These are phyloP conservation scores for Blera fallax DNA, from an alignment of 2,888 invertebrate genomes.

Conservation along the genomic window DNA sequence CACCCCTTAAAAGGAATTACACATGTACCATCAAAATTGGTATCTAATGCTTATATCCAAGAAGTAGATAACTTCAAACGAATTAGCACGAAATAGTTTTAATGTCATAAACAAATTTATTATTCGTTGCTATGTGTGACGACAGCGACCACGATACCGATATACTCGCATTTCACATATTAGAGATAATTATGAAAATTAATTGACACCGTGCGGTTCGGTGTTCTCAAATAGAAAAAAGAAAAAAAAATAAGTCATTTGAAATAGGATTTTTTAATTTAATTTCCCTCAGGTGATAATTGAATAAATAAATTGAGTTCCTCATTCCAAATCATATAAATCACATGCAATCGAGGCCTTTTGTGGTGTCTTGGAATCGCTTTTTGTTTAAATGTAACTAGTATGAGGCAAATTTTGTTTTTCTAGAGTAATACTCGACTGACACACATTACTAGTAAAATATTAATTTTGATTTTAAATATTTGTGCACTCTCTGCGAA, in stretches of 20 bases:
- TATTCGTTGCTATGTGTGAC: slow-evolving; percentile 24
- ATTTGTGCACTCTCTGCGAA: no score
- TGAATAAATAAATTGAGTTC: slow-evolving; percentile 37
- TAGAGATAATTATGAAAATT: slow-evolving; percentile 52
- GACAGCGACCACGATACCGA: slow-evolving; percentile 24
- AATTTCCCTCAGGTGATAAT: slow-evolving; percentile 50
- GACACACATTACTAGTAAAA: not conserved
- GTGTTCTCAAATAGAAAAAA: slow-evolving; percentile 28
- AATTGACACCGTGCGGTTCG: slow-evolving; percentile 51
- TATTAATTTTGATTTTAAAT: not conserved
- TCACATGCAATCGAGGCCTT: slow-evolving; percentile 12
- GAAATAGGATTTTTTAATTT: slow-evolving; percentile 39
- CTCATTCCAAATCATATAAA: slow-evolving; percentile 20
- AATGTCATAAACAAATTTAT: slow-evolving; percentile 19
- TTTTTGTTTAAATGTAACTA: not conserved
- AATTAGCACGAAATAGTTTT: slow-evolving; percentile 38
- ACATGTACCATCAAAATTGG: not conserved
- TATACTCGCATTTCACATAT: slow-evolving; percentile 55
- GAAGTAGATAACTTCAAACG: not conserved
- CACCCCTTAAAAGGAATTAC: not conserved
- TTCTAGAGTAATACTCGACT: not conserved
- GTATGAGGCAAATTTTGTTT: not conserved
- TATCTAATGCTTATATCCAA: not conserved
- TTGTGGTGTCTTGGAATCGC: not conserved
- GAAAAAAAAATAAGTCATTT: slow-evolving; percentile 37